Percentiles rank a stretch among this genome's conserved stretches.
Evolutionary conservation across 2,113 vertebrate species (phyloP).

Genomic region (Tyto alba): DNA sequence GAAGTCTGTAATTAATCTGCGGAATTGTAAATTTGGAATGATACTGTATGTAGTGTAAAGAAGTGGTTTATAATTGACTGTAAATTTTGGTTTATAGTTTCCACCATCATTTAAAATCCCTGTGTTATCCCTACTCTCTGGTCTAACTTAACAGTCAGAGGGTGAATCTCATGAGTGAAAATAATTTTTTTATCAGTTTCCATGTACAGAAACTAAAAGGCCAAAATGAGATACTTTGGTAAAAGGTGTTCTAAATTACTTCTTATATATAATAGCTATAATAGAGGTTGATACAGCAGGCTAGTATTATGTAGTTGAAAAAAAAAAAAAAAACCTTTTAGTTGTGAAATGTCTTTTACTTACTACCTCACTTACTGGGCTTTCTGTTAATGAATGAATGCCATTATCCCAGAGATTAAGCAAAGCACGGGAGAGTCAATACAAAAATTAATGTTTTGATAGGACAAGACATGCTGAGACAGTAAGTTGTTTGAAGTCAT

Average conservation of each 20-base stretch:
- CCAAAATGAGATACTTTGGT: background rate
- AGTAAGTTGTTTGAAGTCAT: background rate
- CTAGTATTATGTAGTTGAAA: background rate
- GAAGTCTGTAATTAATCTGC: background rate
- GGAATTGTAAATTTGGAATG: background rate
- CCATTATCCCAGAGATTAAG: background rate
- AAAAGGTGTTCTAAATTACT: background rate
- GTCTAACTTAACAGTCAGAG: background rate
- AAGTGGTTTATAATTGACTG: background rate
- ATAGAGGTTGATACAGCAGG: background rate
- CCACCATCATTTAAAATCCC: background rate
- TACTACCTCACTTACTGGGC: background rate
- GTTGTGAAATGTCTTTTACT: background rate
- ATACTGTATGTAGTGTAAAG: background rate
- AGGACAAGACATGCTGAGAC: background rate
- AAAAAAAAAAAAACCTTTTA: background rate
- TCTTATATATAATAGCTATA: background rate
- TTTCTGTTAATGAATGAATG: background rate
- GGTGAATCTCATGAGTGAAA: background rate
- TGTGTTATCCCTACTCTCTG: background rate
- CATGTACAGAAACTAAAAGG: background rate
- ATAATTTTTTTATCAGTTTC: background rate
- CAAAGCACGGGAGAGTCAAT: background rate
- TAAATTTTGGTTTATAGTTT: background rate
- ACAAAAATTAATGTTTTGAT: background rate